Conservation (phyloP, 2,113 vertebrate species). For the Cacatua alba region DNA sequence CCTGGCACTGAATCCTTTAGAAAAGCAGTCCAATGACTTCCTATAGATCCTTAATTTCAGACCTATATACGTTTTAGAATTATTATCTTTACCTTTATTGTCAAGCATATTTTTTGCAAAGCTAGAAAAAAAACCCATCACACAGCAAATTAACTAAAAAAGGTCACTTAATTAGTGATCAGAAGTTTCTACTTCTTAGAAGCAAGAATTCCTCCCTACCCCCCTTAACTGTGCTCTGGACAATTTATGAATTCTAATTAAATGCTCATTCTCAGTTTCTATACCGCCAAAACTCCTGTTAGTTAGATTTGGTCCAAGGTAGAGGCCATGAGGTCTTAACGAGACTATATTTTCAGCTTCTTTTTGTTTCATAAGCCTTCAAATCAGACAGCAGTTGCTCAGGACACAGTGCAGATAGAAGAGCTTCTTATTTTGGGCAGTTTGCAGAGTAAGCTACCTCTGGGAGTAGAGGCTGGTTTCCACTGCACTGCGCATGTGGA, state of each 20-base stretch:
- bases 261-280: background rate
- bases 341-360: background rate
- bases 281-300: background rate
- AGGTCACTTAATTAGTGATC: background rate
- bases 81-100: fast-evolving
- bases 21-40: background rate
- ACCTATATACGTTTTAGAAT: background rate
- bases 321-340: background rate
- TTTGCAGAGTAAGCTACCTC: background rate
- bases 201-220: background rate
- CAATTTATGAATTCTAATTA: background rate
- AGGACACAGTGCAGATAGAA: background rate
- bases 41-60: background rate
- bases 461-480: background rate
- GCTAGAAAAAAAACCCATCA: background rate
- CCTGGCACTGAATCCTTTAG: background rate
- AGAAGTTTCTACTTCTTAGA: background rate
- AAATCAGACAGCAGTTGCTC: background rate
- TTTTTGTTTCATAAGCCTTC: background rate
- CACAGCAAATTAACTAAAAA: background rate
- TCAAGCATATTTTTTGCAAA: background rate
- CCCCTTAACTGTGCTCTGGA: background rate
- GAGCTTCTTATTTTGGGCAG: background rate
- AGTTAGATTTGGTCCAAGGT: background rate
- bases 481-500: background rate